These are phyloP conservation scores for Pitta sordida DNA, from an alignment of 2,113 vertebrate genomes.

Conservation along the genomic window DNA sequence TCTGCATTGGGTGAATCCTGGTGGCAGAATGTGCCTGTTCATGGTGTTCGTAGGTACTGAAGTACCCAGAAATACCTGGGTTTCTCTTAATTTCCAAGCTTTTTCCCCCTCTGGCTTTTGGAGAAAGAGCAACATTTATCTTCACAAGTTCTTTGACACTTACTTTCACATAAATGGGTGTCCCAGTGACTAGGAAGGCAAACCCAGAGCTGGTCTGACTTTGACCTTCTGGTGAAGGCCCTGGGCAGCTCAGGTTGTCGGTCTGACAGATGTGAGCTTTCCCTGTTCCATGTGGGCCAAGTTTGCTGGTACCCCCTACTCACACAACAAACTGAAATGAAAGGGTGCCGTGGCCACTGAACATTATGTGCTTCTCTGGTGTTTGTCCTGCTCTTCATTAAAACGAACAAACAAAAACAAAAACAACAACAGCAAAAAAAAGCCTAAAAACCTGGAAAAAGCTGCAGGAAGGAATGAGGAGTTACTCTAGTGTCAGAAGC, in stretches of 20 bases:
- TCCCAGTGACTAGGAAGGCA: not conserved
- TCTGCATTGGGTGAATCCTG: not conserved
- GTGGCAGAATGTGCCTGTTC: not conserved
- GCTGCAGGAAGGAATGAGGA: not conserved
- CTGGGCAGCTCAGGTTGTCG: not conserved
- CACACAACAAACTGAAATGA: not conserved
- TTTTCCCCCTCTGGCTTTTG: not conserved
- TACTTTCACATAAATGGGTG: not conserved
- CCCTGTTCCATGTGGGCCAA: fast-evolving
- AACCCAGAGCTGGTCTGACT: not conserved
- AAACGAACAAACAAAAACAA: not conserved
- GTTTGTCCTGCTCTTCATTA: not conserved
- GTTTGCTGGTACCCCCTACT: not conserved
- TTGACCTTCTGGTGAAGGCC: not conserved
- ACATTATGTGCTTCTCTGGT: not conserved
- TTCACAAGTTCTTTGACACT: not conserved
- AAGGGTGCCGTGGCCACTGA: not conserved
- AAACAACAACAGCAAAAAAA: too few species aligned
- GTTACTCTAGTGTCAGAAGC: not conserved
- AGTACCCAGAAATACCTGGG: not conserved
- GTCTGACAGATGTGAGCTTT: not conserved
- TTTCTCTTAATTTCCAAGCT: not conserved
- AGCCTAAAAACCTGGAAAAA: not conserved
- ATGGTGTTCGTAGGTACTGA: not conserved
- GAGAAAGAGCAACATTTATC: not conserved